Base-by-base conservation (phyloP, 2,113 vertebrate genomes). In the Strix uralensis region DNA sequence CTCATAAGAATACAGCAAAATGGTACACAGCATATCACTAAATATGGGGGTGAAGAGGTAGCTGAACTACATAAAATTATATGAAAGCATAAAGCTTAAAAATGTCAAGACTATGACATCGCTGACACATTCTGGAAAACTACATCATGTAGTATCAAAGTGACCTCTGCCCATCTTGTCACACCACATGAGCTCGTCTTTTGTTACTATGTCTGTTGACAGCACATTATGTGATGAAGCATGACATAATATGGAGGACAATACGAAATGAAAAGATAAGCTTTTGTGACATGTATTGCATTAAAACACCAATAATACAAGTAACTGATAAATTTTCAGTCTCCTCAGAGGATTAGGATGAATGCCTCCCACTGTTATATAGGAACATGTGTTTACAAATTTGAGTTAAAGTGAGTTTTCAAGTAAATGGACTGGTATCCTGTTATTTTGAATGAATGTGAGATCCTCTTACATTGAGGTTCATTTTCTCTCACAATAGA, bases 191-290 rank as follows among this genome's bases (percentile, higher is more conserved):
- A 97, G 27, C 63, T 77, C 92, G 51, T 82, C 90, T 94, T 96
- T 88, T 92, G 84, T 72, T 57, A 40, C 58, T 47, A 22, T 81
- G 21, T 47, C 38, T 78, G n/a, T 79, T 96, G 96, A 97, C 91
- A 96, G 85, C 32, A 38, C 0, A 3, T 81, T 92, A 75, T 36
- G 73, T 85, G 85, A 94, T 92, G 85, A 65, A 69, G 26, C 40
- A 85, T 73, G 77, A 78, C 95, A 94, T 59, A 77, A 88, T 62
- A 65, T 78, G 47, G 32, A 85, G 75, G 59, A 86, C 67, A 94
- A 93, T 73, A 92, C 34, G 59, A 94, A 96, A 93, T 26, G 32
- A 86, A 95, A 92, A 87, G 54, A 44, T 90, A 97, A 94, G 58
- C 62, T 95, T 95, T 71, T 79, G 62, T 94, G 84, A 81, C 92